Evolutionary conservation across 2,888 invertebrate species (phyloP).

Genomic region (Amblyjoppa proteus): DNA sequence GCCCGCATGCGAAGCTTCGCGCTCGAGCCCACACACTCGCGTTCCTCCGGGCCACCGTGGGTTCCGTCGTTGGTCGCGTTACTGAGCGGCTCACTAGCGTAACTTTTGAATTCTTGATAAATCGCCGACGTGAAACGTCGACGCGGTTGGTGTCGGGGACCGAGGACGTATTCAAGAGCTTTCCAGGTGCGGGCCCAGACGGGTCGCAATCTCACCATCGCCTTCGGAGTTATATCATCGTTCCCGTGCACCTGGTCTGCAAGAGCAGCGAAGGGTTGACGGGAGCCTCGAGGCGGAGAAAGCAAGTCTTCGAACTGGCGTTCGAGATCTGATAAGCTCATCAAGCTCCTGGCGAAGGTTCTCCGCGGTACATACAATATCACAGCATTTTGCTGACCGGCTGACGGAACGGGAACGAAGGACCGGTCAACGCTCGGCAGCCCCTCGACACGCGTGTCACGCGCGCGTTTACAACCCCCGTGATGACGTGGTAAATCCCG

Average conservation of each 20-base stretch:
- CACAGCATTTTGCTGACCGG: constrained; percentile 19
- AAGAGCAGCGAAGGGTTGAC: constrained; percentile 30
- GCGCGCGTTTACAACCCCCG: constrained; percentile 39
- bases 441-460: constrained; percentile 45
- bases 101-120: constrained; percentile 60
- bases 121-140: constrained; percentile 46
- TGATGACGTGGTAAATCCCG: constrained; percentile 44
- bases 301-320: constrained; percentile 52
- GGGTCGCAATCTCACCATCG: background rate
- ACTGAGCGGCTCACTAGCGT: constrained; percentile 24
- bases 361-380: constrained; percentile 32
- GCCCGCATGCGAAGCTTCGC: constrained; percentile 17
- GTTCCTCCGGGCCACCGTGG: constrained; percentile 5
- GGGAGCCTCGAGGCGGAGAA: constrained; percentile 14
- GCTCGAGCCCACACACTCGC: background rate
- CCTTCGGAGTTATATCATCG: constrained; percentile 39
- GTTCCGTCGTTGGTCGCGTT: constrained; percentile 37
- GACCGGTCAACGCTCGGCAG: constrained; percentile 4
- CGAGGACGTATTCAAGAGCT: constrained; percentile 13
- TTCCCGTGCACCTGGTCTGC: constrained; percentile 15
- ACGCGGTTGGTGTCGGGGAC: constrained; percentile 14
- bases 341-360: constrained; percentile 51
- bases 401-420: constrained; percentile 4
- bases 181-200: background rate
- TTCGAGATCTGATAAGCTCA: constrained; percentile 60